Percentiles rank a stretch among this genome's conserved stretches.
Evolutionary conservation across 2,113 vertebrate genomes (phyloP).

Genomic region (Pandion haliaetus): DNA sequence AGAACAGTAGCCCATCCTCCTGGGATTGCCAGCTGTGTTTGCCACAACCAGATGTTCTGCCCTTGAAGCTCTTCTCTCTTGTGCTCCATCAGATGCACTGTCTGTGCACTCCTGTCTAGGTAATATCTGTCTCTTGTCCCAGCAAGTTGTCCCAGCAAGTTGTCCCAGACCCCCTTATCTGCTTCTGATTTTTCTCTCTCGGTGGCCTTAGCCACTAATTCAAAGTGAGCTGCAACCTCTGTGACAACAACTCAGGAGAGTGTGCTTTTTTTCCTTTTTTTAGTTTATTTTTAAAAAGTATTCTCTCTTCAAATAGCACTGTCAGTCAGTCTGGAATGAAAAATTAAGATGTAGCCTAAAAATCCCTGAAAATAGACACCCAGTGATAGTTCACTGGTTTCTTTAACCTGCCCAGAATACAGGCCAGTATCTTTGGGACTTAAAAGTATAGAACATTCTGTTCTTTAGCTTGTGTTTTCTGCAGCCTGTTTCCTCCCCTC

Average conservation of each 20-base stretch:
- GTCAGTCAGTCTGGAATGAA: not conserved
- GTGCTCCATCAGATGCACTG: not conserved
- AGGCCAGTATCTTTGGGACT: not conserved
- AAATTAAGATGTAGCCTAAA: not conserved
- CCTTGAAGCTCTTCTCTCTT: not conserved
- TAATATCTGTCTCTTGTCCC: not conserved
- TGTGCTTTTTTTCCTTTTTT: not conserved
- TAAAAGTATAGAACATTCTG: not conserved
- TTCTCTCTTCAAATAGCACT: not conserved
- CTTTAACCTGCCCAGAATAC: not conserved
- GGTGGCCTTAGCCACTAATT: not conserved
- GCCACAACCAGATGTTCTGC: not conserved
- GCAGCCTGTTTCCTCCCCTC: not conserved
- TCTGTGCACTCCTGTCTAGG: not conserved
- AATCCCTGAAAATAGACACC: not conserved
- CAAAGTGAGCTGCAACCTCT: not conserved
- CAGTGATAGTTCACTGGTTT: not conserved
- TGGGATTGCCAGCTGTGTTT: not conserved
- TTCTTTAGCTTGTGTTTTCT: not conserved
- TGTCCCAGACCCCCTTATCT: accelerated
- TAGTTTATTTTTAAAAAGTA: not conserved
- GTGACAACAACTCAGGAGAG: not conserved
- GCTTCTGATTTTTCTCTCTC: not conserved
- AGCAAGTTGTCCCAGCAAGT: accelerated
- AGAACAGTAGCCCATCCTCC: not conserved